Evolutionary conservation across 2,797 vertebrate genomes (phyloP).

Genomic region (Eulemur rubriventer): DNA sequence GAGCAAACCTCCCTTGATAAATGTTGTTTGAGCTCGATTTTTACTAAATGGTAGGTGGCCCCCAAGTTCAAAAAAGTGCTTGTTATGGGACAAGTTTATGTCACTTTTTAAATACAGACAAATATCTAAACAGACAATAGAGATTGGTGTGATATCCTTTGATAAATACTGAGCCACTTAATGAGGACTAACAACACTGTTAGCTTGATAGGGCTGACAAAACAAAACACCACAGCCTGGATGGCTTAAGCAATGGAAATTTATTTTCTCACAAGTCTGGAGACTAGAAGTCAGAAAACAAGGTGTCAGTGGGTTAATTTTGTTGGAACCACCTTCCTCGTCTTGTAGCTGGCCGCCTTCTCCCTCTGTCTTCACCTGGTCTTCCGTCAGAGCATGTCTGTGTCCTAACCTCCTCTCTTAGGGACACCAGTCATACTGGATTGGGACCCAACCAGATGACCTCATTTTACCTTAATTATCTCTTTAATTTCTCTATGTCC

Average conservation of each 20-base stretch:
- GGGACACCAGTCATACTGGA: neutral
- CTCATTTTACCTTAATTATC: neutral
- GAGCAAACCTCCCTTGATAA: neutral
- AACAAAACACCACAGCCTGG: neutral
- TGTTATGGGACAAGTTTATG: neutral
- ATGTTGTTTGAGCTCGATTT: slow-evolving; percentile 3
- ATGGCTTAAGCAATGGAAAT: neutral
- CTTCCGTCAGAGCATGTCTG: too few species aligned
- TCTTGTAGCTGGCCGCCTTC: neutral
- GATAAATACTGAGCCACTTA: neutral
- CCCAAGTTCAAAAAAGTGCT: neutral
- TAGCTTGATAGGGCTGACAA: neutral
- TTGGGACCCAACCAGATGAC: neutral
- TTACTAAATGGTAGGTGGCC: neutral
- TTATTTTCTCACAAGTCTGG: neutral
- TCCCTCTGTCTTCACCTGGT: neutral
- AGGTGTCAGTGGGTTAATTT: neutral
- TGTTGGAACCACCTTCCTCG: neutral
- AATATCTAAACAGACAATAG: neutral
- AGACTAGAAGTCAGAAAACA: neutral
- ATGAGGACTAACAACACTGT: neutral
- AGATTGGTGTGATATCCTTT: neutral
- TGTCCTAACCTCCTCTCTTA: neutral
- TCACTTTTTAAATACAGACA: neutral
- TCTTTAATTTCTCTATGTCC: neutral